phyloP scores from a whole-genome alignment of 1,140 invertebrate genomes.

The Leptonema lineaticorne region DNA sequence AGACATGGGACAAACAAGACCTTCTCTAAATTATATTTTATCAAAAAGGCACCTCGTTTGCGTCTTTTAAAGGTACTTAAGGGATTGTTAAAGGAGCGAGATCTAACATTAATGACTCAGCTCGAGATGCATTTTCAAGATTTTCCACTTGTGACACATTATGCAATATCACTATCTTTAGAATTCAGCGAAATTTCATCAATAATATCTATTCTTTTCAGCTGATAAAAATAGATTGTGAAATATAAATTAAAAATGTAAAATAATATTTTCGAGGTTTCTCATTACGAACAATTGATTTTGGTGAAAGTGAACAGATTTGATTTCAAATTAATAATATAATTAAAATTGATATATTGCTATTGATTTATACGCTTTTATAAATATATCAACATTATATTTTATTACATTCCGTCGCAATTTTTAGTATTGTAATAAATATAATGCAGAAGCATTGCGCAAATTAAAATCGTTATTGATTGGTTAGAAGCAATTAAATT shows the following conservation, averaged over 20 bases:
- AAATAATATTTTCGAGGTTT: no score
- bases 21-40: neutral
- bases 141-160: neutral
- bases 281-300: no score
- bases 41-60: neutral
- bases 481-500: no score
- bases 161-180: neutral
- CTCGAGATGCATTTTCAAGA: neutral
- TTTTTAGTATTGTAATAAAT: no score
- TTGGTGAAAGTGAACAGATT: no score
- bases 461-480: no score
- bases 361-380: no score
- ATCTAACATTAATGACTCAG: neutral
- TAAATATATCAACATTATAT: no score
- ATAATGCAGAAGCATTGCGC: no score
- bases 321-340: neutral
- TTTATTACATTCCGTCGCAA: no score
- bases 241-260: neutral
- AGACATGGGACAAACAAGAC: no score
- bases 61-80: neutral
- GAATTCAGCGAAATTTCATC: slow-evolving; percentile 4
- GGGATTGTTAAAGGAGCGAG: neutral
- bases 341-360: no score
- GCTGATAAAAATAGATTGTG: neutral
- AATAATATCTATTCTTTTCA: neutral